Evolutionary conservation across 2,113 vertebrate genomes (phyloP), one percentile per base, ranked within the genome.

Genomic region (Pao palembangensis): DNA sequence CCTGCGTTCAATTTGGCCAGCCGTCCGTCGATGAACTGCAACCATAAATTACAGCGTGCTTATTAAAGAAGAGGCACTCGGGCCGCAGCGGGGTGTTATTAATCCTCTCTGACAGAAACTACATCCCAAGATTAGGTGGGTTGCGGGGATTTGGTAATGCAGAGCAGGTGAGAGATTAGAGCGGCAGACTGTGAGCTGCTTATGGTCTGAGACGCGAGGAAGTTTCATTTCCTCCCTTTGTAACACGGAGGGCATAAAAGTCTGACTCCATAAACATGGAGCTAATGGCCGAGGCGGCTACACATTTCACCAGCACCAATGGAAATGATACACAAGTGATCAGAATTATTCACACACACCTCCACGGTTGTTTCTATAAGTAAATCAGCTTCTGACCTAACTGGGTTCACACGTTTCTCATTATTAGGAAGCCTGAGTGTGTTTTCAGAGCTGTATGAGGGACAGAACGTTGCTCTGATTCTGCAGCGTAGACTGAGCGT

Each of bases 1-100:
- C 95, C 97, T 82, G 94, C 87, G 70, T 98, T 99, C 86, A 99
- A 89, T 87, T 98, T 99, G 86, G 93, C 93, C 74, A 99, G 91
- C 13, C 97, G 94, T 84, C 95, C 93, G 74, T 98, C 97, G 83
- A 99, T 97, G 89, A 99, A 99, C 96, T 99, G 69, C 73, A 90
- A 91, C 69, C 73, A 72, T 88, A 90, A 92, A 91, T 91, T 82
- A 90, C 82, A 90, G 82, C 53, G 69, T 75, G 84, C 79, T 89
- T 89, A 90, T 89, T 90, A 90, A 80, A 84, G 67, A 47, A 38
- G 21, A 60, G 58, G 7, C 79, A 74, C 76, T 67, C 69, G 23
- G 75, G 60, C 66, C 67, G 17, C 69, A 71, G 73, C 54, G 69
- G 79, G 78, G 81, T 65, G 82, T 78, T 79, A 83, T 87, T 88